A percentile compares a stretch with the other conserved stretches of the same genome.
Evolutionary conservation across 2,797 vertebrate genomes (phyloP).

Genomic region (Typhlichthys eigenmanni): DNA sequence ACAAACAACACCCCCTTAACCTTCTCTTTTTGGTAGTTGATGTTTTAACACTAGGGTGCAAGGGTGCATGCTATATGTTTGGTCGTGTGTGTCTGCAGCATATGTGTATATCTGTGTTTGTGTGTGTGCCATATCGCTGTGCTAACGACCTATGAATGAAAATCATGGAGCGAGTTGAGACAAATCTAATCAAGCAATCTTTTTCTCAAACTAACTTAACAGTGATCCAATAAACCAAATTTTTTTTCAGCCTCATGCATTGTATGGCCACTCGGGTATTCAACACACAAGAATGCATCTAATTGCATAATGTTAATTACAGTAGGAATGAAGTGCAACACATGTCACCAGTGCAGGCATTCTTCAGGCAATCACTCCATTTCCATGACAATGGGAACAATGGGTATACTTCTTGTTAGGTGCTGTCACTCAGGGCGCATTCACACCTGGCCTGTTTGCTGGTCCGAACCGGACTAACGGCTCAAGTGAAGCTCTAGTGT

Average conservation of each 20-base stretch:
- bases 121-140: background rate
- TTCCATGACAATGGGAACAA: constrained; percentile 30
- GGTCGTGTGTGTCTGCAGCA: background rate
- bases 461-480: no score
- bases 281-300: constrained; percentile 17
- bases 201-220: constrained; percentile 27
- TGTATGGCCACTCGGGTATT: constrained; percentile 27
- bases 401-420: background rate
- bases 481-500: no score
- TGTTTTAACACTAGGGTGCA: no score
- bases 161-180: constrained; percentile 17
- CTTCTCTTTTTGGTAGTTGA: no score
- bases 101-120: constrained; percentile 1
- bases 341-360: constrained; percentile 19
- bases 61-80: no score
- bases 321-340: constrained; percentile 35
- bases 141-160: constrained; percentile 2
- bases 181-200: constrained; percentile 19
- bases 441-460: no score
- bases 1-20: no score
- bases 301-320: constrained; percentile 34
- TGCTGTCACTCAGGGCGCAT: background rate
- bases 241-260: background rate
- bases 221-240: constrained; percentile 7
- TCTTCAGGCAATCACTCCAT: constrained; percentile 8